These are phyloP conservation scores for Synanceia verrucosa DNA, from an alignment of 2,797 vertebrate species.

Conservation along the genomic window DNA sequence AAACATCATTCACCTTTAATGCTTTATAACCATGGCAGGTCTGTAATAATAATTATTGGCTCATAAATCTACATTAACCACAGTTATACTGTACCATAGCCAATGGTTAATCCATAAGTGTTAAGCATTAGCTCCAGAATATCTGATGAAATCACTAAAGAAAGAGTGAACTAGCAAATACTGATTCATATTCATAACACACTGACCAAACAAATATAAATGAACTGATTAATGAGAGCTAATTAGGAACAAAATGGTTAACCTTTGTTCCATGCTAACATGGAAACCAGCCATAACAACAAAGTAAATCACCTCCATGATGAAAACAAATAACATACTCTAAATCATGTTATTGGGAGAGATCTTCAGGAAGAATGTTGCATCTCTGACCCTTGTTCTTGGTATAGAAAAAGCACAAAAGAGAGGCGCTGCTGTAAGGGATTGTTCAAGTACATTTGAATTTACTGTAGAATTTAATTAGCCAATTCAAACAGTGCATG, in stretches of 20 bases:
- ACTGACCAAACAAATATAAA: conserved; percentile 25
- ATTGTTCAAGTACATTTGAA: conserved; percentile 9
- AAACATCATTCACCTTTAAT: too few relatives aligned
- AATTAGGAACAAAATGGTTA: background rate
- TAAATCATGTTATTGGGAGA: background rate
- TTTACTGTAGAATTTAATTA: conserved; percentile 27
- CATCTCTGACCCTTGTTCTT: background rate
- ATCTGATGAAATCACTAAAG: conserved; percentile 20
- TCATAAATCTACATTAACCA: conserved; percentile 7
- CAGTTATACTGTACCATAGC: background rate
- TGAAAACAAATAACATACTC: conserved; percentile 4
- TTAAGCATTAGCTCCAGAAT: background rate
- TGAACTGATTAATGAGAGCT: conserved; percentile 22
- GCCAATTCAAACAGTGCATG: conserved; percentile 15
- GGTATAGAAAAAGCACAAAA: background rate
- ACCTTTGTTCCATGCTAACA: background rate
- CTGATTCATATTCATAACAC: conserved; percentile 24
- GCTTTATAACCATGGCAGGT: too few relatives aligned
- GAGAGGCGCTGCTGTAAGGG: background rate
- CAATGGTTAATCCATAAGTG: background rate
- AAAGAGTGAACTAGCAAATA: conserved; percentile 3
- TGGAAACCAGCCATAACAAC: background rate
- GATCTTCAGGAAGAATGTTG: background rate
- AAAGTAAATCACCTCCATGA: background rate
- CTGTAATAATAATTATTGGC: too few relatives aligned